These are phyloP conservation scores for Spatulosminthurus flaviceps DNA, from an alignment of 2,888 invertebrate species.

Conservation along the genomic window DNA sequence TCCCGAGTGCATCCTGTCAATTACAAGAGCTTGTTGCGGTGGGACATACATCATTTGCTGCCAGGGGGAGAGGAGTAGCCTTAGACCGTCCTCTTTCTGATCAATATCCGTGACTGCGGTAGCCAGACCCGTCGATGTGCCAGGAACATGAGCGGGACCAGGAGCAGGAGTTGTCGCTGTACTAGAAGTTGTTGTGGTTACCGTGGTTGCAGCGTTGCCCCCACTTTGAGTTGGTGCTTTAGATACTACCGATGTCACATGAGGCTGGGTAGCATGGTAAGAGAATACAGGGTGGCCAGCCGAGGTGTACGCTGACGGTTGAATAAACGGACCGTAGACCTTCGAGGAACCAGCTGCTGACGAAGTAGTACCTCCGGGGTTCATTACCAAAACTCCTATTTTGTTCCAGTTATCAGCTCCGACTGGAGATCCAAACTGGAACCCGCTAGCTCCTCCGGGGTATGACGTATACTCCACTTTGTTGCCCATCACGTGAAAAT, in stretches of 20 bases:
- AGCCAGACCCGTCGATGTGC: slow-evolving; percentile 19
- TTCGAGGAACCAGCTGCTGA: slow-evolving; percentile 24
- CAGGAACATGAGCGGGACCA: not conserved
- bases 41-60: slow-evolving; percentile 81
- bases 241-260: not conserved
- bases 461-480: slow-evolving; percentile 33
- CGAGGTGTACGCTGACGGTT: slow-evolving; percentile 5
- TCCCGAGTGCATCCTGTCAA: slow-evolving; percentile 70
- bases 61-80: slow-evolving; percentile 72
- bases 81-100: slow-evolving; percentile 53
- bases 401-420: slow-evolving; percentile 53
- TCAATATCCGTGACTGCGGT: slow-evolving; percentile 4
- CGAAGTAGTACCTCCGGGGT: slow-evolving; percentile 6
- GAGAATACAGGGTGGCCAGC: not conserved
- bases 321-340: slow-evolving; percentile 40
- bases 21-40: slow-evolving; percentile 82
- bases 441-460: slow-evolving; percentile 26
- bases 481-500: slow-evolving; percentile 60
- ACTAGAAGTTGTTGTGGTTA: not conserved
- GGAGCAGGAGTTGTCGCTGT: slow-evolving; percentile 21
- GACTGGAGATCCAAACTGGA: slow-evolving; percentile 2
- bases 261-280: not conserved
- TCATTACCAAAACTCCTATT: slow-evolving; percentile 56
- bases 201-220: not conserved
- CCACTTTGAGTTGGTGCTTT: not conserved